Evolutionary conservation across 2,797 vertebrate genomes (phyloP), one percentile per base, ranked within the genome.

Genomic region (Aeoliscus strigatus): DNA sequence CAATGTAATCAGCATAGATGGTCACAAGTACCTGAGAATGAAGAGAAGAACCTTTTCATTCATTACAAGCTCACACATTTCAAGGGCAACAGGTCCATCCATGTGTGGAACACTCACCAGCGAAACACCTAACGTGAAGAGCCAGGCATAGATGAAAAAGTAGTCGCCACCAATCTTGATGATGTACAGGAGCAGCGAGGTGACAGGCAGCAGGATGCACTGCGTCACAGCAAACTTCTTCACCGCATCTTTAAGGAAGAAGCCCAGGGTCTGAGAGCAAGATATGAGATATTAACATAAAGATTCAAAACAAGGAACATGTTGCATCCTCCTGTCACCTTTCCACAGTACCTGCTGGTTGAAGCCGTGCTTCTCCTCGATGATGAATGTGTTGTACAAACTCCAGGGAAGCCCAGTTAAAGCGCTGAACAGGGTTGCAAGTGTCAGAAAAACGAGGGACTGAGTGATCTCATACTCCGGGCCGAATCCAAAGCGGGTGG

Each of bases 101-200:
- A n/a, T n/a, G n/a, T n/a, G 52, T 1, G 1, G 1, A 4, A 3
- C 14, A 68, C 96, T 89, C 54, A 99, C 96, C 93, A 99, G 84
- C 73, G 95, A 96, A 51, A 99, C 94, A 31, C 87, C 80, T 42
- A 98, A 81, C 0, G 95, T 98, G 66, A 99, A 99, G 51, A 98
- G 91, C 96, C 96, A 98, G 57, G 96, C 96, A 41, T 97, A 98
- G 78, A 99, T 94, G 87, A 99, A 99, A 78, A 99, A 99, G 81
- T 96, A 98, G 79, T 98, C 96, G 35, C 96, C 96, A 0, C 96
- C 96, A 17, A 98, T 97, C 89, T 98, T 98, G 77, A 99, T 99
- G 77, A 99, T 98, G 81, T 97, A 94, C 59, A 99, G 89, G n/a
- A 99, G 89, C 66, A 99, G 89, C 2, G 95, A 92, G 40, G 95